phyloP scores from a whole-genome alignment of 2,113 vertebrate genomes.

The Rynchops niger region DNA sequence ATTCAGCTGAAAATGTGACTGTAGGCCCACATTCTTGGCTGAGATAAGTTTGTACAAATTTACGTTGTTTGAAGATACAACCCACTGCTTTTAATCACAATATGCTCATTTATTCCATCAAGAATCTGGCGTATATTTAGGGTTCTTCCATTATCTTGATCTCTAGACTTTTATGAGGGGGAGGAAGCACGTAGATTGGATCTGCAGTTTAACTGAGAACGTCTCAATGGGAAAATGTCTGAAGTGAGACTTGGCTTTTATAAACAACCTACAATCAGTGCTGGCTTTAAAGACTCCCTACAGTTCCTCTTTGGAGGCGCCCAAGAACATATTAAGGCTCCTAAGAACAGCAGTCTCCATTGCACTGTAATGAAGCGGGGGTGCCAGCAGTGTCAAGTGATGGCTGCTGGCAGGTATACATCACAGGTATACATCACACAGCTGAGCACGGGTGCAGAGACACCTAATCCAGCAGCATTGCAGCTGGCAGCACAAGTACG shows the following conservation, averaged over 20 bases:
- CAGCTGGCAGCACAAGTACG: neutral
- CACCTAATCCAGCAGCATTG: neutral
- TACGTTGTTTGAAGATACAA: neutral
- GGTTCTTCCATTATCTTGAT: neutral
- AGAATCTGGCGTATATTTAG: neutral
- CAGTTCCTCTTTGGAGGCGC: neutral
- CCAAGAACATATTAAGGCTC: neutral
- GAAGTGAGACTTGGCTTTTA: neutral
- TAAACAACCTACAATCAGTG: neutral
- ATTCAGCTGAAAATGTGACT: neutral
- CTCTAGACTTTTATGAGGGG: neutral
- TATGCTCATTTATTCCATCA: neutral
- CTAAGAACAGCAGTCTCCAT: neutral
- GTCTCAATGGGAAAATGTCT: neutral
- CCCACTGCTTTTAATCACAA: conserved; percentile 11
- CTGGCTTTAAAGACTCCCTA: neutral
- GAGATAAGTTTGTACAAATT: neutral
- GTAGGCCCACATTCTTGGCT: neutral
- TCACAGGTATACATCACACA: neutral
- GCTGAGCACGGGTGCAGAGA: neutral
- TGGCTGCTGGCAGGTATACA: neutral
- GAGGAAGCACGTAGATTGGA: neutral
- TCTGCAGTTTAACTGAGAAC: neutral
- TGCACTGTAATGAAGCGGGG: neutral
- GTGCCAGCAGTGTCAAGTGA: neutral